Evolutionary conservation across 2,888 invertebrate species (phyloP).

Genomic region (Drosophila prostipennis): DNA sequence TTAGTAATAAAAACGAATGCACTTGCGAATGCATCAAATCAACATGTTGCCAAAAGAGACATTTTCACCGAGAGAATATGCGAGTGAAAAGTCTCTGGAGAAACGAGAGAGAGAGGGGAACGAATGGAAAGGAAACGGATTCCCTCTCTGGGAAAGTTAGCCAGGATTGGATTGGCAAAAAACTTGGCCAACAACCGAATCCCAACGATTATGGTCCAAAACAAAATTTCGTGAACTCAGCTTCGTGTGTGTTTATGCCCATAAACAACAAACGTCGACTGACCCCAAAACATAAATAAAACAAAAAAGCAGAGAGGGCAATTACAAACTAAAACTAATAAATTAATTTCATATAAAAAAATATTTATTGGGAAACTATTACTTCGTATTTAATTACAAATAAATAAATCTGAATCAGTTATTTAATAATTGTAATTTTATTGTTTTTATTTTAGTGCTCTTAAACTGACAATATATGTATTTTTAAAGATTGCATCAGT

Average conservation of each 20-base stretch:
- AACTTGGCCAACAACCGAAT: constrained; percentile 27
- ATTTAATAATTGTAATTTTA: too few species aligned
- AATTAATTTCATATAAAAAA: neutral
- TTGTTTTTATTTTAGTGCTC: too few species aligned
- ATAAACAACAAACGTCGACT: constrained; percentile 33
- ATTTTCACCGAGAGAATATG: constrained; percentile 7
- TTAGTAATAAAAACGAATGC: constrained; percentile 19
- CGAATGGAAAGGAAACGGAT: constrained; percentile 56
- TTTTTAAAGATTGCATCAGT: too few species aligned
- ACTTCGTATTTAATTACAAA: too few species aligned
- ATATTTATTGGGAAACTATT: too few species aligned
- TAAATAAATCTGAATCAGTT: too few species aligned
- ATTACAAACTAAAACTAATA: neutral
- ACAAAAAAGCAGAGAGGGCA: neutral
- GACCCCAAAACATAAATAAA: constrained; percentile 37
- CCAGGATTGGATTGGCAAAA: constrained; percentile 39
- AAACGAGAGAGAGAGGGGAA: constrained; percentile 67
- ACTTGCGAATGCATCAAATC: constrained; percentile 31
- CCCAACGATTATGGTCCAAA: constrained; percentile 18
- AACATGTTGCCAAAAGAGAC: constrained; percentile 68
- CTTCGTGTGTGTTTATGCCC: constrained; percentile 38
- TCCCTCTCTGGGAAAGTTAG: constrained; percentile 21
- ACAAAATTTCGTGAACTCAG: constrained; percentile 26
- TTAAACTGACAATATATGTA: too few species aligned
- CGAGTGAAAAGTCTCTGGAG: neutral